Conservation (phyloP, 2,797 vertebrate species). For the Neosilurus hyrtlii region DNA sequence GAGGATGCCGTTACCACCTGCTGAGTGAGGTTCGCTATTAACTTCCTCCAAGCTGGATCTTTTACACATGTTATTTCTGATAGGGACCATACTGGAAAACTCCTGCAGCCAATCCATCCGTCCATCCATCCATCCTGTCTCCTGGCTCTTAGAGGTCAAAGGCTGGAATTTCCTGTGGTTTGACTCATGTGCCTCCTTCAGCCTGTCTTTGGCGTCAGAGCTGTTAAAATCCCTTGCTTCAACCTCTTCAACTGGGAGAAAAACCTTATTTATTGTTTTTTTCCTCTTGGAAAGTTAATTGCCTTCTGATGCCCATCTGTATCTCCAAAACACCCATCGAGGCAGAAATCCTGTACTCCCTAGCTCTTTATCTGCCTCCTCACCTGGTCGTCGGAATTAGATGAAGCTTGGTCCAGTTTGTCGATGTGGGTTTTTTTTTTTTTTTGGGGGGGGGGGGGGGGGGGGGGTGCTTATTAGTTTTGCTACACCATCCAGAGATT, state of each 20-base stretch:
- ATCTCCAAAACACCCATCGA: not conserved
- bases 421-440: not conserved
- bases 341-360: not conserved
- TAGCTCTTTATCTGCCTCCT: not conserved
- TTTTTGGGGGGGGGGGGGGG: no score
- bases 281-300: not conserved
- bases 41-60: not conserved
- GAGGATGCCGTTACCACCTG: not conserved
- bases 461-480: no score
- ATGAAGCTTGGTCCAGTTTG: not conserved
- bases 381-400: not conserved
- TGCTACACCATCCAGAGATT: no score
- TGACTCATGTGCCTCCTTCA: not conserved
- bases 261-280: no score
- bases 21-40: not conserved
- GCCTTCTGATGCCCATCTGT: not conserved
- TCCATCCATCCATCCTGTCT: not conserved
- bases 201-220: not conserved
- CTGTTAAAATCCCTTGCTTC: not conserved
- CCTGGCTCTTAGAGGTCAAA: not conserved
- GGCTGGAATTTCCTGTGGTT: not conserved
- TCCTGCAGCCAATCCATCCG: not conserved
- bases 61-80: not conserved
- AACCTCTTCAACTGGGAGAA: not conserved
- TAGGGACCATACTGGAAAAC: not conserved